phyloP scores from a whole-genome alignment of 2,888 invertebrate species.

The Lordiphosa andalusiaca region DNA sequence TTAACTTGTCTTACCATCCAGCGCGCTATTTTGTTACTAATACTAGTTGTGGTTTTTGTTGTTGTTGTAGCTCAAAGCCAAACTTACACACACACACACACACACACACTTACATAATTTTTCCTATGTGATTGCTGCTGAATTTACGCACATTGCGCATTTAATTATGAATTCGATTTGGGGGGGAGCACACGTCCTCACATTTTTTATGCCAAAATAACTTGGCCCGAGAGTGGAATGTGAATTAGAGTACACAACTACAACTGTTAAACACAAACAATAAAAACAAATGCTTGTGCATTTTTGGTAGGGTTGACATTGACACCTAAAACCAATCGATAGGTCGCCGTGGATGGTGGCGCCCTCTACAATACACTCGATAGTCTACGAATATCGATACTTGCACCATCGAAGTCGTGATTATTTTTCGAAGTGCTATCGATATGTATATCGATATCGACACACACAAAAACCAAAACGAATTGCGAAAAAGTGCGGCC shows the following conservation, averaged over 20 bases:
- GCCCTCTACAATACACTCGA: no score
- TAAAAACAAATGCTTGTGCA: slow-evolving; percentile 65
- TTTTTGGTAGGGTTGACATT: not conserved
- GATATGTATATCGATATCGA: no score
- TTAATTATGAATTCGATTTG: slow-evolving; percentile 10
- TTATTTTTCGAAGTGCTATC: no score
- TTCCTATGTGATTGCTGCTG: slow-evolving; percentile 40
- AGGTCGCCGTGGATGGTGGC: no score
- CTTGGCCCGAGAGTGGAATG: slow-evolving; percentile 5
- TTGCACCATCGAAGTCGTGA: no score
- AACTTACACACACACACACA: slow-evolving; percentile 33
- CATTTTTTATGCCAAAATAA: slow-evolving; percentile 23
- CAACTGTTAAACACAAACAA: slow-evolving; percentile 45
- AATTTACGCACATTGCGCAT: slow-evolving; percentile 49
- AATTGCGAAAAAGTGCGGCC: no score
- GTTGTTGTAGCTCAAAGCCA: slow-evolving; percentile 23
- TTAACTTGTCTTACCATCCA: slow-evolving; percentile 22
- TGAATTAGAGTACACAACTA: slow-evolving; percentile 7
- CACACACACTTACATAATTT: slow-evolving; percentile 64
- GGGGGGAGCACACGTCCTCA: slow-evolving; percentile 14
- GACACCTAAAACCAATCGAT: no score
- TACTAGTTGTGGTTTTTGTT: slow-evolving; percentile 43
- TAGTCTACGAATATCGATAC: no score
- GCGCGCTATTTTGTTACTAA: slow-evolving; percentile 35
- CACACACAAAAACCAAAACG: no score